Evolutionary conservation across 2,888 invertebrate species (phyloP).

Genomic region (Biston stratarius): DNA sequence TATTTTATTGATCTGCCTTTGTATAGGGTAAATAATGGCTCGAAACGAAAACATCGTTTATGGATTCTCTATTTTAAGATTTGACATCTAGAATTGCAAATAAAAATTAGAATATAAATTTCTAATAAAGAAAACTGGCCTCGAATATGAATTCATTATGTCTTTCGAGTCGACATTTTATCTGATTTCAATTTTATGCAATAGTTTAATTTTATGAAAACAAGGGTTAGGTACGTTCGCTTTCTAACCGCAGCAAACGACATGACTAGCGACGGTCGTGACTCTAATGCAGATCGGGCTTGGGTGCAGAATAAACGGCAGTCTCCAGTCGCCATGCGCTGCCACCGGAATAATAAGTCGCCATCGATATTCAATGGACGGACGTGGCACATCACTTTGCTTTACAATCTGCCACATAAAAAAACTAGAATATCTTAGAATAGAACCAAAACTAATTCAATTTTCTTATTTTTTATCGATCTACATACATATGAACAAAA

Average conservation of each 20-base stretch:
- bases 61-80: constrained; percentile 17
- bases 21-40: constrained; percentile 24
- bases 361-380: constrained; percentile 47
- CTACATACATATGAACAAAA: constrained; percentile 1
- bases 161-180: constrained; percentile 36
- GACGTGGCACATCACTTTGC: constrained; percentile 50
- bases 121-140: constrained; percentile 34
- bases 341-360: constrained; percentile 34
- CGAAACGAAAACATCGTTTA: constrained; percentile 9
- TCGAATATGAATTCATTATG: constrained; percentile 25
- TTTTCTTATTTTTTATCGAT: background rate
- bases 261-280: constrained; percentile 56
- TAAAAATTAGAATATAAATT: constrained; percentile 20
- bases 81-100: constrained; percentile 21
- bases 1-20: constrained; percentile 32
- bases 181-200: constrained; percentile 60
- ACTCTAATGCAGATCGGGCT: constrained; percentile 44
- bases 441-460: background rate
- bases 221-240: constrained; percentile 61
- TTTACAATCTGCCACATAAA: constrained; percentile 21
- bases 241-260: constrained; percentile 72
- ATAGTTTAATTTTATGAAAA: constrained; percentile 61
- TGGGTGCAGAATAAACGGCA: constrained; percentile 22
- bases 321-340: constrained; percentile 2
- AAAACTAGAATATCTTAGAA: background rate